These are phyloP conservation scores for Anagrus nilaparvatae DNA, from an alignment of 1,140 invertebrate genomes.

Conservation along the genomic window DNA sequence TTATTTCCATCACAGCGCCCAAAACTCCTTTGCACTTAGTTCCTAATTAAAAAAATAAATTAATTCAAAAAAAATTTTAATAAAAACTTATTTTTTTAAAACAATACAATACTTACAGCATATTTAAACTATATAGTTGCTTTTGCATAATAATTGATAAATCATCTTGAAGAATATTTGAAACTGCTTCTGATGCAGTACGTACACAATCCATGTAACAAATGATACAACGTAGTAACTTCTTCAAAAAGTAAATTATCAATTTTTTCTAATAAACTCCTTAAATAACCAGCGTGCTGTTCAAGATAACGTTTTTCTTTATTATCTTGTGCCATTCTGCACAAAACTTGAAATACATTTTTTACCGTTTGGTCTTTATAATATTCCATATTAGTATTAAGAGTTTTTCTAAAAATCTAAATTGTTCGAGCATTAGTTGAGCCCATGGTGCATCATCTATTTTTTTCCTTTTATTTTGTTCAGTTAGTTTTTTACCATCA, in stretches of 20 bases:
- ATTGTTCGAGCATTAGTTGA: conserved; percentile 27
- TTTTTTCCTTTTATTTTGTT: too few relatives aligned
- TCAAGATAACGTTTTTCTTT: conserved; percentile 29
- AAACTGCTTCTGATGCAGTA: conserved; percentile 32
- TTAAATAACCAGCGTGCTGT: conserved; percentile 34
- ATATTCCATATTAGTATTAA: conserved; percentile 33
- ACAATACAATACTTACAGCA: conserved; percentile 28
- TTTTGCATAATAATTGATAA: conserved; percentile 52
- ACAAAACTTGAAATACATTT: conserved; percentile 29
- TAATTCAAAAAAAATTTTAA: too few relatives aligned
- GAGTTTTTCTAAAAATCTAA: conserved; percentile 35
- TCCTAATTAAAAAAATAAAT: conserved; percentile 30
- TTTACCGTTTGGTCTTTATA: conserved; percentile 32
- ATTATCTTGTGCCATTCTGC: conserved; percentile 27
- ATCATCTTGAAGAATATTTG: conserved; percentile 46
- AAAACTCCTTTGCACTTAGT: conserved; percentile 39
- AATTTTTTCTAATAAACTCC: conserved; percentile 48
- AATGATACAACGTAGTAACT: conserved; percentile 44
- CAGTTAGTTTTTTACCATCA: too few relatives aligned
- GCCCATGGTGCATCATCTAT: conserved; percentile 32
- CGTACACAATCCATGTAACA: conserved; percentile 44
- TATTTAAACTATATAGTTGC: conserved; percentile 45
- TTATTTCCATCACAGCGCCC: conserved; percentile 41
- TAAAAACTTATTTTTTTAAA: background rate
- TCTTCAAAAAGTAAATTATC: conserved; percentile 47